Percentiles rank a stretch among this genome's conserved stretches.
Conservation (phyloP, 1,140 invertebrate species). For the Pogonomyrmex barbatus region DNA sequence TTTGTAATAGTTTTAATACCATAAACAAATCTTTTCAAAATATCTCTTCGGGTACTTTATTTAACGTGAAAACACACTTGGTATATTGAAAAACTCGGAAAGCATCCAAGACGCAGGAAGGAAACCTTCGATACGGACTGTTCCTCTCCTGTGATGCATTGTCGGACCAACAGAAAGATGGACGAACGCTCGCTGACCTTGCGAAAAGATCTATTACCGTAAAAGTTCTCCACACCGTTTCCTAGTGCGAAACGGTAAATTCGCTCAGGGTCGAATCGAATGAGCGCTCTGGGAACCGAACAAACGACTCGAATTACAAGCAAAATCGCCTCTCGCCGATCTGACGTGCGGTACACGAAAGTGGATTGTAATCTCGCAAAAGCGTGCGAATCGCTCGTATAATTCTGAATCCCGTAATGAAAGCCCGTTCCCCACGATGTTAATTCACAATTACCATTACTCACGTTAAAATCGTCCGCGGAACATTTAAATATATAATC, state of each 20-base stretch:
- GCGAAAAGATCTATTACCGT: constrained; percentile 41
- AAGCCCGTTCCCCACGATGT: constrained; percentile 25
- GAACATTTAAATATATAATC: constrained; percentile 36
- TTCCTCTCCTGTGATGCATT: constrained; percentile 22
- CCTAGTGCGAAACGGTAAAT: constrained; percentile 57
- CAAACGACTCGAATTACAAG: constrained; percentile 52
- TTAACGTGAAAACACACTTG: constrained; percentile 26
- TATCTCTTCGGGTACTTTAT: not conserved
- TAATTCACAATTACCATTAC: constrained; percentile 23
- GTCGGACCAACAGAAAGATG: constrained; percentile 34
- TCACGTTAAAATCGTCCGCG: constrained; percentile 11
- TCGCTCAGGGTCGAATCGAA: constrained; percentile 46
- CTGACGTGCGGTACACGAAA: constrained; percentile 5
- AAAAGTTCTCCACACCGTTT: constrained; percentile 47
- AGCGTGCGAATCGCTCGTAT: constrained; percentile 20
- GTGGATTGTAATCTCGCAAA: constrained; percentile 14
- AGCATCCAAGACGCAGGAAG: constrained; percentile 9
- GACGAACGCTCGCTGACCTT: constrained; percentile 49
- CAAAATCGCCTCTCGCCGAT: constrained; percentile 35
- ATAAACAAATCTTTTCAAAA: not conserved
- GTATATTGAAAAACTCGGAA: constrained; percentile 18
- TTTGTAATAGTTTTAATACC: not conserved
- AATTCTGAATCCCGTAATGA: constrained; percentile 34
- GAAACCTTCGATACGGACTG: not conserved
- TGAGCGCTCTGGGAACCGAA: constrained; percentile 44